Conservation (phyloP, 2,888 invertebrate genomes). For the Apodemia zela region DNA sequence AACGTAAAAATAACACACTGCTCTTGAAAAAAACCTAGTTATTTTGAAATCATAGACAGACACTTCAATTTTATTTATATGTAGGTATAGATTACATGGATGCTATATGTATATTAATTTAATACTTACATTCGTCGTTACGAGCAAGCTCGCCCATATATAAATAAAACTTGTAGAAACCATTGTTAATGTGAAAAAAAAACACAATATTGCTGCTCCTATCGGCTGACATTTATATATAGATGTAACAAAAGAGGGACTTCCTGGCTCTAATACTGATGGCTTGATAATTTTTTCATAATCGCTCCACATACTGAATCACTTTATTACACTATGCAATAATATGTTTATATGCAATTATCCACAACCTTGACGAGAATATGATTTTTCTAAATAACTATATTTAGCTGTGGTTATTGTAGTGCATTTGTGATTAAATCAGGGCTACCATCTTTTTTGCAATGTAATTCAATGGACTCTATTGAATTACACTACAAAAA, state of each 20-base stretch:
- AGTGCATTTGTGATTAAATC: background rate
- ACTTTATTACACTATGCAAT: constrained; percentile 21
- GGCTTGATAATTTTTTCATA: constrained; percentile 22
- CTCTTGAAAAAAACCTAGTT: too few species aligned
- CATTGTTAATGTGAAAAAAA: constrained; percentile 10
- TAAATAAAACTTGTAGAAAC: background rate
- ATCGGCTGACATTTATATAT: constrained; percentile 24
- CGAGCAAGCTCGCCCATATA: constrained; percentile 7
- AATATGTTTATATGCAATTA: constrained; percentile 18
- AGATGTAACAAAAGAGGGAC: constrained; percentile 21
- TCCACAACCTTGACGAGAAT: background rate
- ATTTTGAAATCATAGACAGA: too few species aligned
- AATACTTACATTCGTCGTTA: constrained; percentile 15
- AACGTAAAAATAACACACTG: too few species aligned
- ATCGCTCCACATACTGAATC: constrained; percentile 24
- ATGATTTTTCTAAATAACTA: constrained; percentile 12
- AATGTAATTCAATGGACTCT: background rate
- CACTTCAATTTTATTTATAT: too few species aligned
- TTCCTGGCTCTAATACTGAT: constrained; percentile 24
- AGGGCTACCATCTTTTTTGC: background rate
- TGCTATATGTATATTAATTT: too few species aligned
- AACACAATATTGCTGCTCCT: background rate
- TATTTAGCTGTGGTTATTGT: constrained; percentile 4
- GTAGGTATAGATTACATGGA: too few species aligned
- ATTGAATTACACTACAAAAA: too few species aligned